Evolutionary conservation across 2,888 invertebrate species (phyloP), one percentile per base, ranked within the genome.

Genomic region (Bombylius discolor): DNA sequence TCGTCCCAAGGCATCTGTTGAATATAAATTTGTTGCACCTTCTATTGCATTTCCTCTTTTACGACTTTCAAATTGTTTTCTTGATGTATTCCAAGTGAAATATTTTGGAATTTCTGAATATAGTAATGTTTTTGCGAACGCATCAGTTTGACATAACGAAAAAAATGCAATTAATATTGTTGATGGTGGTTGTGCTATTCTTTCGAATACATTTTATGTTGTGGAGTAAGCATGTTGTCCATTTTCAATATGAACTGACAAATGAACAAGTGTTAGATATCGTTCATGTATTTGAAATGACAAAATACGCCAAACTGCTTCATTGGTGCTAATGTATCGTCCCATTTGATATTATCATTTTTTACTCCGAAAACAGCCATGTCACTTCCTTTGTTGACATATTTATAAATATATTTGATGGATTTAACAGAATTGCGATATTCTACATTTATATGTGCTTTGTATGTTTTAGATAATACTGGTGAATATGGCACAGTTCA

Each of bases 101-200:
- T 66, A 68, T 47, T 55, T 53, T 59, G 68, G 66, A 61, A 70
- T 63, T 59, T 70, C 67, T 31, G 63, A 62, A 61, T 69, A 69
- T 33, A 68, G 60, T 33, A 66, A 58, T 44, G 68, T 67, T 63
- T 60, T 58, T 54, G 64, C 64, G 55, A 63, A 64, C 8, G n/a
- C 39, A 62, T 63, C 63, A 51, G n/a, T 61, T 61, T 63, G 52
- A 55, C 68, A 70, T 4, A 69, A 59, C 39, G 58, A 33, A 53
- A 71, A 70, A 64, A 70, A 71, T 36, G 62, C 64, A 23, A 56
- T 60, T 47, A 59, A 53, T 57, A 57, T 60, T 59, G 62, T 60
- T 9, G 49, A 6, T 53, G 57, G 62, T 56, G 61, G 56, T 23
- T n/a, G 31, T n/a, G 12, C 54, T 34, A 57, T 60, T 59, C 56